phyloP scores from a whole-genome alignment of 2,113 vertebrate species.

The Sprattus sprattus region DNA sequence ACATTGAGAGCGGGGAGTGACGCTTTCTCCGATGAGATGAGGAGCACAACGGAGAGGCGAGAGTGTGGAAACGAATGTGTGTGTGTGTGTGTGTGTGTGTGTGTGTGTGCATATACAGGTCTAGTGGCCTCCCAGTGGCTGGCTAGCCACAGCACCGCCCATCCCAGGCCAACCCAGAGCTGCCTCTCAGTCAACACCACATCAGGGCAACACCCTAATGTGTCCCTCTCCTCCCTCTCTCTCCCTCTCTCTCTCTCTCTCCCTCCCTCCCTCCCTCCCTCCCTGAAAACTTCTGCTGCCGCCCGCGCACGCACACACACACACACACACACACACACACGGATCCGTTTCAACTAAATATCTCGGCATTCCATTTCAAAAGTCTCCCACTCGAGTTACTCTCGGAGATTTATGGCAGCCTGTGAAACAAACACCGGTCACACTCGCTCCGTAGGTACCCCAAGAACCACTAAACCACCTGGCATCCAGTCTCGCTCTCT shows the following conservation, averaged over 20 bases:
- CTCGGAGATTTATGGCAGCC: constrained; percentile 50
- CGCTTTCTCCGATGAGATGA: background rate
- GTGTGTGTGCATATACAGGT: background rate
- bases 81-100: background rate
- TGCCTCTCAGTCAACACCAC: background rate
- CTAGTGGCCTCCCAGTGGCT: background rate
- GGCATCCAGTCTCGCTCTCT: background rate
- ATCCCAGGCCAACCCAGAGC: background rate
- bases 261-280: constrained; percentile 9
- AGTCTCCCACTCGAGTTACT: constrained; percentile 53
- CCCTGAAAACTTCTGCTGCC: background rate
- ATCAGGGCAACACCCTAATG: background rate
- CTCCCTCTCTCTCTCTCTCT: no score
- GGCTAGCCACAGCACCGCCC: background rate
- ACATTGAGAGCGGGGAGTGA: background rate
- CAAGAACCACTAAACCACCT: constrained; percentile 41
- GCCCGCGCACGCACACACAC: no score
- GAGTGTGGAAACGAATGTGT: background rate
- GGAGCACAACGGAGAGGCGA: background rate
- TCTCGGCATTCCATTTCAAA: constrained; percentile 53
- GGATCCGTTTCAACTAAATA: constrained; percentile 53
- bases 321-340: no score
- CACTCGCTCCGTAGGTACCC: constrained; percentile 40
- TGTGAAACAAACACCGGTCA: constrained; percentile 50
- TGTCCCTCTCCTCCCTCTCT: background rate